These are phyloP conservation scores for Holothuria leucospilota DNA, from an alignment of 53 echinoderm and acorn worm genomes.

Conservation along the genomic window DNA sequence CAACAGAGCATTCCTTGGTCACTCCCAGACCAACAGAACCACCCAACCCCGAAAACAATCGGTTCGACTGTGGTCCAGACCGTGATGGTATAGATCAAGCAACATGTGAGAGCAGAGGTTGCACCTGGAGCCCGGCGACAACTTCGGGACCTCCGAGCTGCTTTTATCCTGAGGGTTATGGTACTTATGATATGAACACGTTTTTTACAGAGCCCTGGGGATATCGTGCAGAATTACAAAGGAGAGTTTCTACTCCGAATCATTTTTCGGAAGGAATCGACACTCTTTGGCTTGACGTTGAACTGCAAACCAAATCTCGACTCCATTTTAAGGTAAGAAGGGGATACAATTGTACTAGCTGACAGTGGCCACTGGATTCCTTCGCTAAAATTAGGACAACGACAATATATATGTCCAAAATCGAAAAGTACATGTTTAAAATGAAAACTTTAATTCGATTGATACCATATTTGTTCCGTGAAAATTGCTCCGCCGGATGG, in stretches of 20 bases:
- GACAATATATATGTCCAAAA: too few species aligned
- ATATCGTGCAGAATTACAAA: conserved; percentile 2
- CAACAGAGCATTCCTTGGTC: too few species aligned
- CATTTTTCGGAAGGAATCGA: conserved; percentile 36
- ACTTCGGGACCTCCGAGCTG: conserved; percentile 67
- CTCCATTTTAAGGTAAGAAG: conserved; percentile 71
- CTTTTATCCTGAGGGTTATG: conserved; percentile 77
- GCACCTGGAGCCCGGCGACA: conserved; percentile 57
- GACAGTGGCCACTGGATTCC: too few species aligned
- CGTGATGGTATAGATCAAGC: conserved; percentile 43
- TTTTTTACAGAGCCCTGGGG: conserved; percentile 22
- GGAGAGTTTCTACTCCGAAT: conserved; percentile 18
- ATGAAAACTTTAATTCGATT: too few species aligned
- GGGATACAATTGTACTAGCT: too few species aligned
- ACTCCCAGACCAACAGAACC: conserved; percentile 2
- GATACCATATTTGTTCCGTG: too few species aligned
- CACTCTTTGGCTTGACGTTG: conserved; percentile 55
- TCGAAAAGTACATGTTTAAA: too few species aligned
- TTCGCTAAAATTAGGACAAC: too few species aligned
- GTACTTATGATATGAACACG: conserved; percentile 45
- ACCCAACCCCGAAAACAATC: conserved; percentile 14
- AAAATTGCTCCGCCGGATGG: too few species aligned
- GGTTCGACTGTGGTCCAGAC: conserved; percentile 78
- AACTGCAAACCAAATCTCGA: conserved; percentile 58
- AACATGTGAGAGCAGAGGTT: conserved; percentile 69